Percentiles rank a stretch among this genome's conserved stretches.
Conservation (phyloP, 2,113 vertebrate genomes). For the Nerophis lumbriciformis region DNA sequence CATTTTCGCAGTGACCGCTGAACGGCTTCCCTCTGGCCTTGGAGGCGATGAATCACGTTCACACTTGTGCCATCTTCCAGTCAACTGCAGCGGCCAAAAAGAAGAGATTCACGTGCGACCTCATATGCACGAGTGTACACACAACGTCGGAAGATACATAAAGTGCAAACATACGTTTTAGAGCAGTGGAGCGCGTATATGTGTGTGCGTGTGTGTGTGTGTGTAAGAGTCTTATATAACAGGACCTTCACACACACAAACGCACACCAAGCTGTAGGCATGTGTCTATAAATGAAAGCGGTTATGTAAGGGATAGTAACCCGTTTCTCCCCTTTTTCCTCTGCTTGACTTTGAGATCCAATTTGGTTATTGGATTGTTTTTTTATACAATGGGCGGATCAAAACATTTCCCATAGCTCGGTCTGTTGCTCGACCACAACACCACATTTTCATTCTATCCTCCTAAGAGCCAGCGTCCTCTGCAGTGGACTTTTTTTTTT, state of each 20-base stretch:
- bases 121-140: constrained; percentile 14
- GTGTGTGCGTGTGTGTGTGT: too few species aligned
- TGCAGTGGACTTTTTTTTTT: too few species aligned
- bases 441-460: too few species aligned
- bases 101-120: constrained; percentile 9
- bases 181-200: constrained; percentile 2
- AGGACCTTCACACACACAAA: not conserved
- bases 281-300: constrained; percentile 47
- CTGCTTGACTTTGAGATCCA: not conserved
- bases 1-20: constrained; percentile 19
- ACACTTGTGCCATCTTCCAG: constrained; percentile 35
- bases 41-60: constrained; percentile 27
- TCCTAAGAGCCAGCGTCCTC: too few species aligned
- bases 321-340: not conserved
- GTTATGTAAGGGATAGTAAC: constrained; percentile 42
- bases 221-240: constrained; percentile 34
- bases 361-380: not conserved
- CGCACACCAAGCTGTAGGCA: constrained; percentile 35
- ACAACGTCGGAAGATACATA: not conserved
- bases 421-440: too few species aligned
- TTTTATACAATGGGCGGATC: too few species aligned
- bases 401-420: too few species aligned
- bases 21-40: constrained; percentile 26
- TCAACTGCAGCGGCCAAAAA: constrained; percentile 2
- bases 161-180: constrained; percentile 1